phyloP scores from a whole-genome alignment of 2,888 invertebrate genomes.

The Formica aserva region DNA sequence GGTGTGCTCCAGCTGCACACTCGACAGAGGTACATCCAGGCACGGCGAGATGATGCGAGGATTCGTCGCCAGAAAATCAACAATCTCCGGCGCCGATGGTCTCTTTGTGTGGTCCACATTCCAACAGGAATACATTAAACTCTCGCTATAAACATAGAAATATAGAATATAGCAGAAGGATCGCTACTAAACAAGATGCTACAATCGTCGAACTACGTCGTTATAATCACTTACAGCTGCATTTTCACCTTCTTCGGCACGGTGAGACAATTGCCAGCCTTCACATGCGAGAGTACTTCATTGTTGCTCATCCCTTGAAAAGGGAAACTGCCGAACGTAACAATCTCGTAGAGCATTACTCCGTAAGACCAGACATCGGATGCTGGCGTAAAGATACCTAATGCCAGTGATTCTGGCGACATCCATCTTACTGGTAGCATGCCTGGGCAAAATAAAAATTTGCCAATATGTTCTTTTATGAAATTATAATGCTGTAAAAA shows the following conservation, averaged over 20 bases:
- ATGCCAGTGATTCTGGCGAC: slow-evolving; percentile 94
- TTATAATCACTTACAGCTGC: slow-evolving; percentile 90
- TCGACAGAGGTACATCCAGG: slow-evolving; percentile 91
- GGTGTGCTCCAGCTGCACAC: slow-evolving; percentile 91
- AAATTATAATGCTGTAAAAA: not conserved
- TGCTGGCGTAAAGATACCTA: slow-evolving; percentile 94
- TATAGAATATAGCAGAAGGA: slow-evolving; percentile 27
- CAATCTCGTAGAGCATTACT: slow-evolving; percentile 94
- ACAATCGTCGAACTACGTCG: not conserved
- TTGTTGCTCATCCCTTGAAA: slow-evolving; percentile 95
- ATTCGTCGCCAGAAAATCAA: slow-evolving; percentile 92
- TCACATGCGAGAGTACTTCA: slow-evolving; percentile 93
- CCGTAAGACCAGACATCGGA: slow-evolving; percentile 97
- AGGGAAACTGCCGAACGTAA: slow-evolving; percentile 96
- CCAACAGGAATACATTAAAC: slow-evolving; percentile 93
- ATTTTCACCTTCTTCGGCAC: slow-evolving; percentile 93
- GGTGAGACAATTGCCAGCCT: slow-evolving; percentile 90
- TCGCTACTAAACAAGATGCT: not conserved
- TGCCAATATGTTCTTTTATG: not conserved
- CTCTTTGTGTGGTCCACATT: slow-evolving; percentile 90
- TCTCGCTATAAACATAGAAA: slow-evolving; percentile 87
- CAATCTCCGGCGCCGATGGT: slow-evolving; percentile 92
- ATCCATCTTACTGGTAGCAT: slow-evolving; percentile 97
- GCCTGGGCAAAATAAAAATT: slow-evolving; percentile 82
- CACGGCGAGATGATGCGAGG: slow-evolving; percentile 92